A percentile compares a stretch with the other conserved stretches of the same genome.
Conservation (phyloP, 2,888 invertebrate species). For the Prionchulus punctatus region DNA sequence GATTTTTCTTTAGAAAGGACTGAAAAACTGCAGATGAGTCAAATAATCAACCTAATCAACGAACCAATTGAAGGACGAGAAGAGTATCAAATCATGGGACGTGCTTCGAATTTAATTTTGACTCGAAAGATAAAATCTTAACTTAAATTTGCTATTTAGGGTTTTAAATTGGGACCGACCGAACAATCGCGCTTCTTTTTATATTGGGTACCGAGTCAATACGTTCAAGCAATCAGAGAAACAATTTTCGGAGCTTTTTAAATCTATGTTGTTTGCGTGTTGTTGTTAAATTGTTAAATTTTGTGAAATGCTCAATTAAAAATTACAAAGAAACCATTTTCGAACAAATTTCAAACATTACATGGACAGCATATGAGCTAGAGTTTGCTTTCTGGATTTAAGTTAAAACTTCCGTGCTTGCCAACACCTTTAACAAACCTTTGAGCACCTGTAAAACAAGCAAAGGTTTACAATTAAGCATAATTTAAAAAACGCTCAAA, state of each 20-base stretch:
- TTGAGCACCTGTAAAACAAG: conserved; percentile 7
- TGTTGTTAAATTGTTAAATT: no score
- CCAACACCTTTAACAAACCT: conserved; percentile 8
- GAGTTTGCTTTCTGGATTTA: neutral
- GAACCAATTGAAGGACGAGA: conserved; percentile 74
- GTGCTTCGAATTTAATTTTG: conserved; percentile 20
- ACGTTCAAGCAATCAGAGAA: conserved; percentile 73
- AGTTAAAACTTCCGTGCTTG: conserved; percentile 7
- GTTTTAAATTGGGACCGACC: conserved; percentile 70
- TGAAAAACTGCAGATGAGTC: conserved; percentile 73
- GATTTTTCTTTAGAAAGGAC: conserved; percentile 50
- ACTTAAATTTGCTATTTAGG: no score
- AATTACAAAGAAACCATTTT: no score
- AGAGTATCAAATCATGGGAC: conserved; percentile 75
- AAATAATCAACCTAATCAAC: conserved; percentile 59
- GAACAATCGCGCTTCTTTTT: conserved; percentile 81
- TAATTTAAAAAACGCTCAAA: no score
- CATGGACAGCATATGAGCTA: no score
- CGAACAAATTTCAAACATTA: no score
- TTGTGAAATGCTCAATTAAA: no score
- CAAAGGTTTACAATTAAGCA: no score
- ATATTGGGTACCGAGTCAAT: conserved; percentile 76
- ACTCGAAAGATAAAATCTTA: neutral
- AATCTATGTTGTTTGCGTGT: no score
- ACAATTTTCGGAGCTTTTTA: no score